Conservation (phyloP, 2,113 vertebrate species). For the Atractosteus spatula region DNA sequence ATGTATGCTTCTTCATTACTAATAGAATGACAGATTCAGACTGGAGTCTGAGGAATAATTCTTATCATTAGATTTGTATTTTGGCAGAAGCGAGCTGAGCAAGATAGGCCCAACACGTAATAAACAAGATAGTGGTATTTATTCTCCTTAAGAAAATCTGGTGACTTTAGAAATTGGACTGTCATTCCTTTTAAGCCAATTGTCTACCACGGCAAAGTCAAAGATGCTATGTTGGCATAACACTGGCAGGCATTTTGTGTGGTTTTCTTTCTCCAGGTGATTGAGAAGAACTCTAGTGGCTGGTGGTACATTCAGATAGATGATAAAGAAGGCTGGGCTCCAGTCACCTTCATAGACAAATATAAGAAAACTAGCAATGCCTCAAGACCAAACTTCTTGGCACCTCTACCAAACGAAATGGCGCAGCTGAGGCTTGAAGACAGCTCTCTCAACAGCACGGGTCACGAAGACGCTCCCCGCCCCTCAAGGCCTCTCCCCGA, state of each 20-base stretch:
- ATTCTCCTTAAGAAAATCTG: neutral
- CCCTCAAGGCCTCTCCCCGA: constrained; percentile 83
- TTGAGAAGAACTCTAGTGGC: constrained; percentile 92
- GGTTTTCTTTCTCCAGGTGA: constrained; percentile 67
- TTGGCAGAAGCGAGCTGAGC: too few relatives aligned
- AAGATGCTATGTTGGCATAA: too few relatives aligned
- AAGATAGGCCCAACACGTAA: too few relatives aligned
- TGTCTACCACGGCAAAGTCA: neutral
- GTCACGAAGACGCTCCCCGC: constrained; percentile 62
- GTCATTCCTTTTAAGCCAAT: neutral
- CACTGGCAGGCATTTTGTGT: neutral
- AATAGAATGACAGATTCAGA: too few relatives aligned
- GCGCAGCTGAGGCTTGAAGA: constrained; percentile 76
- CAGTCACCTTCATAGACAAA: constrained; percentile 92
- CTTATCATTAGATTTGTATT: too few relatives aligned
- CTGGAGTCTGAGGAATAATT: too few relatives aligned
- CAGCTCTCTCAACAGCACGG: constrained; percentile 24
- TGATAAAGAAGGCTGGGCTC: constrained; percentile 96
- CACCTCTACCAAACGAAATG: constrained; percentile 85
- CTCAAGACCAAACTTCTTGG: constrained; percentile 87
- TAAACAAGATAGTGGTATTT: too few relatives aligned
- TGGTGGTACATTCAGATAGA: constrained; percentile 99
- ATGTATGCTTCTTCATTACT: too few relatives aligned
- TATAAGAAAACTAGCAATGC: constrained; percentile 96
- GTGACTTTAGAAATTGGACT: neutral